Evolutionary conservation across 2,888 invertebrate genomes (phyloP), one percentile per base, ranked within the genome.

Genomic region (Merodon equestris): DNA sequence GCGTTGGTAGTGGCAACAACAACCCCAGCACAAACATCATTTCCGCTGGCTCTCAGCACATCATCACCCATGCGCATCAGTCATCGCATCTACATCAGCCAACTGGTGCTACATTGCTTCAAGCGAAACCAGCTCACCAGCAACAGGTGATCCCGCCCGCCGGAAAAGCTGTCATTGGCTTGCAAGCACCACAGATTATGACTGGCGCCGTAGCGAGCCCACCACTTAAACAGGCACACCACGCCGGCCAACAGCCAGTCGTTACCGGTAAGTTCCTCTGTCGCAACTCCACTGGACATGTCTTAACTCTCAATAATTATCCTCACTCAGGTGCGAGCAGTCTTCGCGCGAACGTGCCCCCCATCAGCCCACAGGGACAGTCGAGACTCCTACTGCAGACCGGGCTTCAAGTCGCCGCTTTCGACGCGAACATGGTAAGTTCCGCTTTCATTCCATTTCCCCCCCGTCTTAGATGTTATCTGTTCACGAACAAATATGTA

Each of bases 341-440:
- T 72, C 89, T 91, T 19, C 90, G 92, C 81, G 90, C 90, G 68
- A 70, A 68, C 15, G 91, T 93, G 60, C 93, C 93, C 13, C 88
- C 91, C 74, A 90, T 91, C 85, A 92, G 92, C 84, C 92, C 92
- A 4, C 93, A 91, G 85, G 91, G 91, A 82, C 91, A 90, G 86
- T 89, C 91, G 5, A 86, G 90, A n/a, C 73, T 88, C 57, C 87
- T 91, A 18, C 82, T 91, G 72, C 91, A 91, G 57, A 87, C 91
- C 1, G 91, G 91, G 17, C 89, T 93, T 83, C 91, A 92, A 15
- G 90, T 92, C 47, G 90, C 92, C 13, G 90, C 92, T 13, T 93
- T 91, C 83, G 93, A 93, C 84, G 90, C 92, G 9, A 92, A 91
- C 86, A 88, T 95, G 93, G 95, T 96, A 90, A 93, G 93, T 86